Evolutionary conservation across 2,113 vertebrate genomes (phyloP), one percentile per base, ranked within the genome.

Genomic region (Cheirogaleus medius): DNA sequence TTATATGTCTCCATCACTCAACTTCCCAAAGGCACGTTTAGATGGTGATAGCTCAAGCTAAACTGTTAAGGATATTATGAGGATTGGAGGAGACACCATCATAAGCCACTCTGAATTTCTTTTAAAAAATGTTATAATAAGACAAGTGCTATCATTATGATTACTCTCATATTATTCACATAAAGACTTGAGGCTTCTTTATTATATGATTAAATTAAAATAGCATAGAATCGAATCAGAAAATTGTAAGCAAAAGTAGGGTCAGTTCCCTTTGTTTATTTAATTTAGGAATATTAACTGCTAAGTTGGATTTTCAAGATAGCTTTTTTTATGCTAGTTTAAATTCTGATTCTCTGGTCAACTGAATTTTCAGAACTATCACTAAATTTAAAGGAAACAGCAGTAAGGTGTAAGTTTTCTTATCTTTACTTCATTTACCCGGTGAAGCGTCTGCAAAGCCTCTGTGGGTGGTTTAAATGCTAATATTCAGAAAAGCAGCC

Each of bases 381-480:
- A 15, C 44, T 91, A 49, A 93, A 82, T 86, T 60, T 71, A 78
- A 25, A 87, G 85, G 52, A 21, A 92, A n/a, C 25, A 78, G 58
- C 56, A 6, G 1, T 42, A 69, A 90, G 64, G 5, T 92, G 71
- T 82, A 83, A 77, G 54, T 87, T 47, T 82, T 42, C 80, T 56
- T 23, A 1, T 90, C 49, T 84, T 39, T 81, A 73, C 76, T 52
- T 92, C 88, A 44, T 89, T 97, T 94, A 64, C 73, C 73, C 91
- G 11, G 9, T 39, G 83, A 96, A 83, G 94, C 89, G 68, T 87
- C 63, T 69, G 54, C 49, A 84, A 86, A 94, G 37, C 86, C 73
- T 93, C 76, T 56, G 73, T 69, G 84, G 77, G 89, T 92, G 77
- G 82, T 91, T 98, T 91, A 92, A 80, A 94, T 89, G 95, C 60